Percentiles rank a stretch among this genome's conserved stretches.
phyloP scores from a whole-genome alignment of 2,888 invertebrate species.

The Trichogramma evanescens region DNA sequence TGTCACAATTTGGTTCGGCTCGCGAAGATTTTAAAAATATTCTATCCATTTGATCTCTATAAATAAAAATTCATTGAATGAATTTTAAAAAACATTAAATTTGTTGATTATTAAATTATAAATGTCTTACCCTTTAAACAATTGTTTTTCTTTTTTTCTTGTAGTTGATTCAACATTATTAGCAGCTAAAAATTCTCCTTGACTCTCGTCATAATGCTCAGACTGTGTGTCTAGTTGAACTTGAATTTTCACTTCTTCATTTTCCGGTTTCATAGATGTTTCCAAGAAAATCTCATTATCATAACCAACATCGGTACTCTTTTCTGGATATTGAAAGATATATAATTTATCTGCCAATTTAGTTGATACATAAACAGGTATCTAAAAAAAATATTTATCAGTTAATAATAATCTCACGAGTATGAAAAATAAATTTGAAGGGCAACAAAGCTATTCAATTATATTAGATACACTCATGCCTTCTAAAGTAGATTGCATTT shows the following conservation, averaged over 20 bases:
- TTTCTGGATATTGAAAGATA: slow-evolving; percentile 77
- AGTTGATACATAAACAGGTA: slow-evolving; percentile 79
- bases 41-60: slow-evolving; percentile 70
- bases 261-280: slow-evolving; percentile 73
- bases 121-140: slow-evolving; percentile 37
- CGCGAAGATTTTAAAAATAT: slow-evolving; percentile 61
- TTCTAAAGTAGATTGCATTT: too few species aligned
- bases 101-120: neutral
- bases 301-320: slow-evolving; percentile 57
- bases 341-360: slow-evolving; percentile 68
- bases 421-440: too few species aligned
- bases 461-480: too few species aligned
- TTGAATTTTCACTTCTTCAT: slow-evolving; percentile 75
- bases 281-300: slow-evolving; percentile 59
- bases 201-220: slow-evolving; percentile 61
- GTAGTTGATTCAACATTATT: slow-evolving; percentile 41
- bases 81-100: neutral
- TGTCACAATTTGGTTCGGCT: slow-evolving; percentile 58
- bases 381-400: slow-evolving; percentile 51
- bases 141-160: slow-evolving; percentile 34
- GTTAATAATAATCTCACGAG: neutral
- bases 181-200: slow-evolving; percentile 76
- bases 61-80: slow-evolving; percentile 26
- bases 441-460: too few species aligned
- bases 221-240: slow-evolving; percentile 60